Base-by-base conservation (phyloP, 2,888 invertebrate species). In the Coronaproctus castanopsis region DNA sequence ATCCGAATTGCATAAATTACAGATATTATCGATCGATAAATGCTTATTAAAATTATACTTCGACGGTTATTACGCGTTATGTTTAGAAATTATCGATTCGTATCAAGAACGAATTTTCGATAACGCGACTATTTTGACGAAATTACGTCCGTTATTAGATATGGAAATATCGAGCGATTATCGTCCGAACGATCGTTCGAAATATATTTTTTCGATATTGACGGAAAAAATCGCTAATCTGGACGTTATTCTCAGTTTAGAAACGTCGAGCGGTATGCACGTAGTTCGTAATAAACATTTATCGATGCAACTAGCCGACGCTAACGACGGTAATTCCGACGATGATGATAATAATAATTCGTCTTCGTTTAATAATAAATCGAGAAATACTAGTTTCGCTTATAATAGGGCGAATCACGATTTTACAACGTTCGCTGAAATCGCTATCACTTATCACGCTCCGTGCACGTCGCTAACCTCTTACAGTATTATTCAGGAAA, bases 11-110 rank as follows among this genome's bases (percentile, higher is more conserved):
- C 73, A 77, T 61, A 75, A 76, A 64, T 69, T 83, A 51, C 74
- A 74, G 52, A 75, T 81, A 63, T 73, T 76, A 65, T 75, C 77
- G 57, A 68, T 82, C 24, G 81, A 84, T 65, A 77, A 77, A 62
- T 76, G 82, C 68, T 71, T 84, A 65, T 66, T 81, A 20, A 76
- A 77, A 67, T 76, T 80, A 65, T 79, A 79, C 67, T 71, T 80
- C 55, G 76, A 76, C 59, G 79, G 79, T 66, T 78, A 79, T 65
- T 82, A 78, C 69, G 67, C 69, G 24, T 70, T 81, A 22, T 83
- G 83, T 69, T 73, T 77, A 23, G 75, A 79, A 65, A 68, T 81
- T 20, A 81, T 81, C 71, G 71, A 74, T 64, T 69, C 75, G 64
- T 79, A 77, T 67, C 73, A 71, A 53, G 71, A 77, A 56, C 76